Conservation (phyloP, 2,113 vertebrate species). For the Chiloscyllium plagiosum region DNA sequence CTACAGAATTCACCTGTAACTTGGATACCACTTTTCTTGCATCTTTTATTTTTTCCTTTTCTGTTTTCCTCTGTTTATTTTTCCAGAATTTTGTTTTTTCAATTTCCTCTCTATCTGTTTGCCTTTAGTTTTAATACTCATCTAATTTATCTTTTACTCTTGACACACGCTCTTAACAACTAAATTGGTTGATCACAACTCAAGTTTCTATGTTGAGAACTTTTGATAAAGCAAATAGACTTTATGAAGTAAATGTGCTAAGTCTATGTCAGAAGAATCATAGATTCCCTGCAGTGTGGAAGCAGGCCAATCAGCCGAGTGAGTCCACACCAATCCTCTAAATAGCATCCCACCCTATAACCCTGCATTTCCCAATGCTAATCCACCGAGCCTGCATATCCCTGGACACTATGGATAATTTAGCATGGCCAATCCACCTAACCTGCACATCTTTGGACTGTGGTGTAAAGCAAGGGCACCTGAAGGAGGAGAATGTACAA, state of each 20-base stretch:
- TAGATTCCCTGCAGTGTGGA: too few species aligned
- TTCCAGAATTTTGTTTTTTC: neutral
- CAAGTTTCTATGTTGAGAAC: neutral
- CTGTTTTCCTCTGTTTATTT: neutral
- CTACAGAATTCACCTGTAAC: neutral
- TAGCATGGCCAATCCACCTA: too few species aligned
- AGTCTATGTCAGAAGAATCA: neutral
- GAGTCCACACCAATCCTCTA: too few species aligned
- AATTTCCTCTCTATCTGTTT: neutral
- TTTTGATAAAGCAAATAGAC: neutral
- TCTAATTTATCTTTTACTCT: neutral
- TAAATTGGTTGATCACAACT: neutral
- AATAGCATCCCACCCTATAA: too few species aligned
- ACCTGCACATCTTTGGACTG: too few species aligned
- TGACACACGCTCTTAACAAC: neutral
- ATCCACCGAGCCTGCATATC: too few species aligned
- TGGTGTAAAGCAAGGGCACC: too few species aligned
- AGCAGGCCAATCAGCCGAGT: too few species aligned
- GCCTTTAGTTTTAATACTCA: neutral
- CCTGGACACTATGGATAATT: too few species aligned
- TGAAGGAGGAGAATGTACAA: too few species aligned
- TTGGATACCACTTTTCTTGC: too few species aligned
- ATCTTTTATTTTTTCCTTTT: neutral
- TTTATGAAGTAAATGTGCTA: neutral
- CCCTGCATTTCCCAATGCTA: too few species aligned